Base-by-base conservation (phyloP, 2,888 invertebrate genomes). In the Sympetrum striolatum region DNA sequence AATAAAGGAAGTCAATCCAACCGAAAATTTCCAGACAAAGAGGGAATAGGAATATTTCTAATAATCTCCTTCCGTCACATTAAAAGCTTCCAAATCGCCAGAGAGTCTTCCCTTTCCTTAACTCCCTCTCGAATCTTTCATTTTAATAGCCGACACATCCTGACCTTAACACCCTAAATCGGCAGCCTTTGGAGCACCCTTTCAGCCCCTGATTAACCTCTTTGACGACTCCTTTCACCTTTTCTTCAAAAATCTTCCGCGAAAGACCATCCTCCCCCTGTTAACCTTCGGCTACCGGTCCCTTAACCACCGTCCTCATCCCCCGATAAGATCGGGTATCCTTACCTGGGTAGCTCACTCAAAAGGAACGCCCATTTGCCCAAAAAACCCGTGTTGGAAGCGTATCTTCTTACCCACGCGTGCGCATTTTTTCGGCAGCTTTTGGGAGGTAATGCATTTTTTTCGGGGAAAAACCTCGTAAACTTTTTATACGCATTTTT, bases 351-450 rank as follows among this genome's bases (percentile, higher is more conserved):
- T 73, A 73, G 25, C 73, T 73, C 25, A 73, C 73, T 14, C 73
- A 31, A 25, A 31, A 73, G 53, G 73, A 73, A 73, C 73, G 25
- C 73, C 73, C 73, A 25, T 73, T 73, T 73, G 25, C 31, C n/a
- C n/a, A 73, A 73, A 73, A 73, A 73, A 25, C 10, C 53, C 53
- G 15, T 73, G 25, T 73, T 31, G 31, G 22, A 12, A 73, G 73
- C 35, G 60, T 86, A 86, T 86, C 86, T 86, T 60, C 39, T 86
- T 86, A 86, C 86, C 31, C 73, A 73, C 73, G 73, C 73, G 73
- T 25, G 73, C 73, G 31, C 73, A 2, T 73, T 73, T 73, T 73
- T 73, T 73, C 25, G 31, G 31, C 73, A 25, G 25, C 73, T 14
- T 31, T 25, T 22, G 31, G 73, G 73, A 73, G 31, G 22, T 14